Conservation (phyloP, 2,113 vertebrate genomes). For the Halcyon senegalensis region DNA sequence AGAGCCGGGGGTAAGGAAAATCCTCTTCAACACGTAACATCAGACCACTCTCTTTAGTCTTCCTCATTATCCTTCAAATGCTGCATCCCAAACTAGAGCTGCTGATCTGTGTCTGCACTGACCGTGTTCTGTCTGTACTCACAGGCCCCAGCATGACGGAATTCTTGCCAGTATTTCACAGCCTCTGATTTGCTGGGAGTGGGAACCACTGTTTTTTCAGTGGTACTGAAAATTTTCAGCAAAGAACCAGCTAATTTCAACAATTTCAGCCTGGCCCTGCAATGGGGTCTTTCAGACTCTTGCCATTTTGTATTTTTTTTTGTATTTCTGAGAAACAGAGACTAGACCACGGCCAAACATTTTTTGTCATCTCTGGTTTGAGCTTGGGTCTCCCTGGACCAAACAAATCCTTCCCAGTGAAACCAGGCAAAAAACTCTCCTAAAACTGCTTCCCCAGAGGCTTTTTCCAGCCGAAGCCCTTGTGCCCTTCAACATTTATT, state of each 20-base stretch:
- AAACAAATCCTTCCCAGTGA: neutral
- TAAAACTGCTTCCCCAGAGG: slow-evolving; percentile 3
- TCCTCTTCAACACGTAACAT: neutral
- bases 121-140: neutral
- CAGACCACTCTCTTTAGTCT: neutral
- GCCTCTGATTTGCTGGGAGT: neutral
- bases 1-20: neutral
- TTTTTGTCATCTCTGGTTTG: neutral
- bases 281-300: rapidly evolving
- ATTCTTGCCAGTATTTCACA: neutral
- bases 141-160: neutral
- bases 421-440: neutral
- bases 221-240: too few species aligned
- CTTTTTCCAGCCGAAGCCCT: slow-evolving; percentile 4
- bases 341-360: neutral
- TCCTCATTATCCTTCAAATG: neutral
- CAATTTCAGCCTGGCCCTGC: neutral
- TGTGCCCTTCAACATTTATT: slow-evolving; percentile 4
- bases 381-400: neutral
- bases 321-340: neutral
- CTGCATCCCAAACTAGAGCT: neutral
- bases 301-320: neutral
- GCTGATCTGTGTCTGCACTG: rapidly evolving
- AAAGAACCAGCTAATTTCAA: too few species aligned
- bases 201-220: too few species aligned